Base-by-base conservation (phyloP, 2,888 invertebrate genomes). In the Dione vanillae region DNA sequence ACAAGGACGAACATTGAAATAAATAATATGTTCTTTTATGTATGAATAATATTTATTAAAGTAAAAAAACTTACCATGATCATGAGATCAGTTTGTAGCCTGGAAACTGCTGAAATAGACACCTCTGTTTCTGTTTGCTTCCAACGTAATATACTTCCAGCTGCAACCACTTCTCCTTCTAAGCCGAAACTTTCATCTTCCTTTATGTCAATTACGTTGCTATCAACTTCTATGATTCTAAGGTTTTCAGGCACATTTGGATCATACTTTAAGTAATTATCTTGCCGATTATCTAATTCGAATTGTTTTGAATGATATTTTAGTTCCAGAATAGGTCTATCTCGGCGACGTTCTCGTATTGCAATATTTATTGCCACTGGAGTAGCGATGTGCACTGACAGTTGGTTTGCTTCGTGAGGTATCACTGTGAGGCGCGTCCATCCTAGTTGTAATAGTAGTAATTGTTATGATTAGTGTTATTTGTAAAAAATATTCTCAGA, bases 191-290 rank as follows among this genome's bases (percentile, higher is more conserved):
- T 77, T 14, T 80, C 82, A 1, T 81, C 86, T 71, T 92, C 92
- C 73, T 88, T 90, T 52, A 91, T 88, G 74, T 92, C 90, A 75
- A 91, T 90, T 6, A 92, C 86, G 58, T 91, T 87, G 73, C 83
- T 91, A 73, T 92, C 89, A 14, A 92, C 86, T 76, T 92, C 90
- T 45, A 92, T 82, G 35, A 93, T 92, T 74, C 89, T 90, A n/a
- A 92, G 76, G 71, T 92, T 93, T 76, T 91, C 90, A 0, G 92
- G 92, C 35, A 89, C 89, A 64, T 83, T 88, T 0, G 90, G 89
- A 49, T 92, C 92, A 78, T 92, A 92, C 78, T 90, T 92, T 74
- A 92, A 82, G 75, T 92, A 91, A 72, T 87, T 87, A 76, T 86
- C 82, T 69, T 88, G 85, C 69, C 84, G 83, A 59, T 85, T 80